phyloP scores from a whole-genome alignment of 2,797 vertebrate species.

The Rhinoraja longicauda region DNA sequence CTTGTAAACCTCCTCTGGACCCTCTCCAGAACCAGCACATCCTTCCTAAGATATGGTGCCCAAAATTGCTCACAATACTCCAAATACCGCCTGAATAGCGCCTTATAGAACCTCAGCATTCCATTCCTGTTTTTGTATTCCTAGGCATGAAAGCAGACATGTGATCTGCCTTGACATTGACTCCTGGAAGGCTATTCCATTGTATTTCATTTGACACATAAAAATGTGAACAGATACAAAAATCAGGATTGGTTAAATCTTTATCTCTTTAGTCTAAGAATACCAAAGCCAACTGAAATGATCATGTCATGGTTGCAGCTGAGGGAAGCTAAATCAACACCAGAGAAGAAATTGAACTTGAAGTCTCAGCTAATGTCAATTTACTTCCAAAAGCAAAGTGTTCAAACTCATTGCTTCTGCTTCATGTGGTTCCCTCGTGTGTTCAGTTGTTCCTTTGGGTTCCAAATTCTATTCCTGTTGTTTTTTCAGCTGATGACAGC shows the following conservation, averaged over 20 bases:
- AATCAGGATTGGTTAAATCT: background rate
- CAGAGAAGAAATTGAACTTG: background rate
- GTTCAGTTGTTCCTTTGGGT: background rate
- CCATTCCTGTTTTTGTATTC: background rate
- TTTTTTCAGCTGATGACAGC: background rate
- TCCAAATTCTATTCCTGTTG: background rate
- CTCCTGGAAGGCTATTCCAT: background rate
- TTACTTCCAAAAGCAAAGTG: background rate
- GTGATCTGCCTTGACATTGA: background rate
- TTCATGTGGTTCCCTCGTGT: background rate
- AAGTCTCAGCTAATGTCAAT: background rate
- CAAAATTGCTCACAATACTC: too few species aligned
- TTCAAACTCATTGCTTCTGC: background rate
- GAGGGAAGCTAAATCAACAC: background rate
- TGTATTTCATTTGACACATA: background rate
- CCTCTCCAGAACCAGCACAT: too few species aligned
- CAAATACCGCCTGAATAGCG: too few species aligned
- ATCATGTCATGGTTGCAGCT: background rate
- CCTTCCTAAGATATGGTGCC: too few species aligned
- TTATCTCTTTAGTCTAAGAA: background rate
- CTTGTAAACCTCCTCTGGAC: too few species aligned
- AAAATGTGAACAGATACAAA: background rate
- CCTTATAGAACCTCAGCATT: too few species aligned
- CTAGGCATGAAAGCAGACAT: background rate
- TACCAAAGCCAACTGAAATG: background rate